Evolutionary conservation across 1,140 invertebrate species (phyloP), one percentile per base, ranked within the genome.

Genomic region (Latrodectus geometricus): DNA sequence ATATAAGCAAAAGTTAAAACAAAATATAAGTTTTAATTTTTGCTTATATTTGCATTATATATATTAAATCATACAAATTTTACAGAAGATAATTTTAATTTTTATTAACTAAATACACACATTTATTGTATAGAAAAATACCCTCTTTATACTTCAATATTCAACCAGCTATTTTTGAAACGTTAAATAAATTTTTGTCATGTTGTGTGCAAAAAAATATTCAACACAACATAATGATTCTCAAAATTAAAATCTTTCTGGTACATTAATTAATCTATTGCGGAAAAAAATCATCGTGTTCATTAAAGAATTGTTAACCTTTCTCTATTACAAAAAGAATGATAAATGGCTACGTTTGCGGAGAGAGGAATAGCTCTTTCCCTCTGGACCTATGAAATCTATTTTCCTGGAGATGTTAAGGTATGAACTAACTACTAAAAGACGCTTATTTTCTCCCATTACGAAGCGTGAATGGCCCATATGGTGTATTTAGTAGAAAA

Each of bases 241-340:
- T 61, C 11, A 61, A 61, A 61, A 61, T 61, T 61, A 61, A 61
- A 11, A 17, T 11, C 54, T 14, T 61, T 61, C 17, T 61, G 11
- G 11, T 17, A 14, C 54, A 61, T 61, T 61, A 61, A 61, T 61
- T 61, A 61, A 61, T 11, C 54, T 61, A 61, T 17, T 11, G 54
- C 0, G 54, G 54, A 61, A 11, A 61, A 61, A 61, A 61, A 61
- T 61, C 17, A 11, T 61, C 54, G 11, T 61, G 11, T 61, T 61
- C 54, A 61, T 61, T 61, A 61, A 61, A 61, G 17, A 17, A 61
- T 61, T 61, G 54, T 61, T 61, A 61, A 17, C 54, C 54, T 61
- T 61, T 61, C 54, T 61, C 54, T 61, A 61, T 61, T 61, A 61
- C 54, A 61, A 61, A 61, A 61, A 61, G 54, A 61, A 61, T 61